phyloP scores from a whole-genome alignment of 2,797 vertebrate genomes.

The Poeciliopsis presidionis region DNA sequence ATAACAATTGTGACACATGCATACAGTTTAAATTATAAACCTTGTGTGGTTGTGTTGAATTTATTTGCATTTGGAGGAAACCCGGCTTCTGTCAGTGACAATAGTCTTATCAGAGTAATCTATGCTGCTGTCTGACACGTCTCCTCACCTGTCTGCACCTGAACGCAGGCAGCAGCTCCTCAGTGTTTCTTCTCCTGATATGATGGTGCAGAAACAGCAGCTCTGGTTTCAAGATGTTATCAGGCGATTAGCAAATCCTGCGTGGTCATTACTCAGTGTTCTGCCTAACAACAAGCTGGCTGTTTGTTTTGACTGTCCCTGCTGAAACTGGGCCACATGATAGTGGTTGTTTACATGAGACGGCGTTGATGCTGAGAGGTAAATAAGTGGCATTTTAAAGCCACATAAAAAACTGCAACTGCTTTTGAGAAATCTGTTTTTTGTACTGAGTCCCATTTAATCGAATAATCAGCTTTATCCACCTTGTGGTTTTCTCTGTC shows the following conservation, averaged over 20 bases:
- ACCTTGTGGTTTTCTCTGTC: neutral
- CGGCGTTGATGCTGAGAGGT: neutral
- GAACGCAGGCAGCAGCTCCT: conserved; percentile 1
- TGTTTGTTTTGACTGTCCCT: conserved; percentile 57
- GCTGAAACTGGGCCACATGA: conserved; percentile 45
- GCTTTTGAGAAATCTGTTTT: neutral
- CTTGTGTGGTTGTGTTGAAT: neutral
- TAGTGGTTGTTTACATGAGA: conserved; percentile 10
- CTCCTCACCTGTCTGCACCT: conserved; percentile 13
- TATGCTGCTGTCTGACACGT: conserved; percentile 23
- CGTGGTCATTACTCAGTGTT: conserved; percentile 44
- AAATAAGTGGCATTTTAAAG: conserved; percentile 1
- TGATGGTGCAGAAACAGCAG: conserved; percentile 24
- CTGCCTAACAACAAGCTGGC: conserved; percentile 61
- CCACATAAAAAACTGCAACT: neutral
- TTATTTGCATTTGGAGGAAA: neutral
- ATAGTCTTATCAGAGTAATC: conserved; percentile 16
- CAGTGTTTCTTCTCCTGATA: conserved; percentile 10
- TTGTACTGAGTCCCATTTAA: neutral
- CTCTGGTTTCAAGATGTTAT: conserved; percentile 68
- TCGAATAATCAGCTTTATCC: neutral
- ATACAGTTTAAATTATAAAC: neutral
- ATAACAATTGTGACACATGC: no score
- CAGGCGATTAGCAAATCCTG: conserved; percentile 62
- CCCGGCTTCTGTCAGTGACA: neutral